phyloP scores from a whole-genome alignment of 2,113 vertebrate species.

The Petromus typicus region DNA sequence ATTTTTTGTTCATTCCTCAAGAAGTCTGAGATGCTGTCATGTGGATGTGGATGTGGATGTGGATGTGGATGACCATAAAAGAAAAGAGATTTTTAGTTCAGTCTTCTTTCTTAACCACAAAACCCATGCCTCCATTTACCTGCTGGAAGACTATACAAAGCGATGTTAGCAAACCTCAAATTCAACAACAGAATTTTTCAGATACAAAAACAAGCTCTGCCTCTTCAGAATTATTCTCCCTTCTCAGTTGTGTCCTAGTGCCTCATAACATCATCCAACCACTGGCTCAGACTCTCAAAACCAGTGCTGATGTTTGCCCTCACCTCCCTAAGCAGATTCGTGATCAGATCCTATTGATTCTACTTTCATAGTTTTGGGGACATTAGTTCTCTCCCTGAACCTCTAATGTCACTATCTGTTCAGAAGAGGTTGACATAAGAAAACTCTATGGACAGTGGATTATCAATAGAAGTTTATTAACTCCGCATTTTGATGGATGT shows the following conservation, averaged over 20 bases:
- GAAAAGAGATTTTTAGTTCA: slow-evolving; percentile 30
- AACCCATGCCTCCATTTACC: not conserved
- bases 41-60: no score
- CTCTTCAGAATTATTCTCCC: not conserved
- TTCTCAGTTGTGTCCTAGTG: not conserved
- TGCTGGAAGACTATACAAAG: not conserved
- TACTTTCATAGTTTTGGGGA: slow-evolving; percentile 19
- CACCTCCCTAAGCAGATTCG: not conserved
- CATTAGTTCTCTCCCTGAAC: not conserved
- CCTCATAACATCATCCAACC: not conserved
- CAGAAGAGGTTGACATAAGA: not conserved
- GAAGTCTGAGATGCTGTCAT: not conserved
- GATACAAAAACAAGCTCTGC: slow-evolving; percentile 40
- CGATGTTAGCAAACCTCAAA: not conserved
- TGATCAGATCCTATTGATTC: slow-evolving; percentile 27
- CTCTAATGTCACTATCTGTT: not conserved
- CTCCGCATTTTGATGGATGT: not conserved
- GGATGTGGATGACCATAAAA: slow-evolving; percentile 27
- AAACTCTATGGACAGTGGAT: not conserved
- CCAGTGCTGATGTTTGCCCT: not conserved
- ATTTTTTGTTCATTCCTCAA: not conserved
- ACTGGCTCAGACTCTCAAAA: not conserved
- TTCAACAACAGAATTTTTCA: slow-evolving; percentile 41
- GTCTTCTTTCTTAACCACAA: not conserved
- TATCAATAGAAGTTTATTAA: not conserved